Base-by-base conservation (phyloP, 2,888 invertebrate species). In the Lasioglossum malachurum region DNA sequence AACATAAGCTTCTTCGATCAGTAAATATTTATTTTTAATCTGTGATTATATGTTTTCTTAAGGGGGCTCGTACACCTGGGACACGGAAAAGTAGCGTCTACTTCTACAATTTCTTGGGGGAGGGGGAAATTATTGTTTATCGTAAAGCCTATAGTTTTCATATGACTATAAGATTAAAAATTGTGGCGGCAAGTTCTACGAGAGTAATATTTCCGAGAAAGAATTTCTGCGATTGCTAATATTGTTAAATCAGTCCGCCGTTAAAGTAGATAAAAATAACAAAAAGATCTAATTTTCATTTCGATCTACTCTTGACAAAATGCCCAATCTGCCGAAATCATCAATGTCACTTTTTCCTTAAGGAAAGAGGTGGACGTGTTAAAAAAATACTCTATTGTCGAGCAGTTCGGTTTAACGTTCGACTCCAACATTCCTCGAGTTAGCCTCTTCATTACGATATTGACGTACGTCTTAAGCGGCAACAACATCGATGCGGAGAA, bases 371-470 rank as follows among this genome's bases (percentile, higher is more conserved):
- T 96, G 64, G 94, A 94, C 79, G 94, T 94, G 12, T 94, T 96
- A 19, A 94, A 95, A 81, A 94, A 92, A n/a, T 93, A 95, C 41
- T 95, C 95, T 2, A 97, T 96, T 93, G 96, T 96, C 88, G 96
- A 96, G 84, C 97, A 96, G 35, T 95, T 96, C 67, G 95, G 94
- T 87, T 95, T 95, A 93, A 96, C 94, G 23, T 96, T 97, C 93
- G 97, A 97, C 86, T 96, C 97, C 95, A 98, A 97, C 93, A 96
- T 96, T 0, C 96, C 97, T 0, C 96, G 98, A 89, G 96, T 98
- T 89, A 97, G 98, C 53, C 96, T 98, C 74, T 97, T 98, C 93
- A 95, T 97, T 80, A 97, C 97, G 0, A 96, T 98, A 71, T 92
- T 97, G 31, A 94, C 96, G 0, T 97, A 97, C 92, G 96, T 97